Evolutionary conservation across 2,113 vertebrate species (phyloP).

Genomic region (Xyliphius kryptos): DNA sequence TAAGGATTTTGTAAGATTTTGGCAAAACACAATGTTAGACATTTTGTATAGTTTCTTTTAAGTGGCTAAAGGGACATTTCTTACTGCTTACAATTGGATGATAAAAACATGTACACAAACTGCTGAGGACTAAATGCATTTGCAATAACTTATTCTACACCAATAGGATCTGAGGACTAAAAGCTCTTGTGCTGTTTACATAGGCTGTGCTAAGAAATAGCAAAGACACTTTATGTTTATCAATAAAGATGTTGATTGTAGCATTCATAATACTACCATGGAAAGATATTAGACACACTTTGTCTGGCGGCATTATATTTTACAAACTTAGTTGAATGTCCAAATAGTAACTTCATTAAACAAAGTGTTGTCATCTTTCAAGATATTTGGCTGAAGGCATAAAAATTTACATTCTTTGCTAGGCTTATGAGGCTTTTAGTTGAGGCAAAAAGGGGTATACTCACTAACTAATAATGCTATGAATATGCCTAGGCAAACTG

Average conservation of each 20-base stretch:
- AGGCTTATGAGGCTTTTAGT: too few relatives aligned
- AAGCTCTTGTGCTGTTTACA: neutral
- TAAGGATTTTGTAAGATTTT: conserved; percentile 23
- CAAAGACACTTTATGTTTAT: neutral
- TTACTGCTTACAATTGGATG: conserved; percentile 31
- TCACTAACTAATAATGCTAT: too few relatives aligned
- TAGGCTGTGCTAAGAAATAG: neutral
- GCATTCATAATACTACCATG: too few relatives aligned
- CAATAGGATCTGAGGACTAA: conserved; percentile 14
- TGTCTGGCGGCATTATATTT: too few relatives aligned
- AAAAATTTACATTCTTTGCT: too few relatives aligned
- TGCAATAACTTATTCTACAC: neutral
- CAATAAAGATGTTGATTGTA: neutral
- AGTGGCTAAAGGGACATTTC: conserved; percentile 1
- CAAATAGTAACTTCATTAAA: too few relatives aligned
- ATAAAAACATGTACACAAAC: conserved; percentile 18
- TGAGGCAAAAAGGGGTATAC: too few relatives aligned
- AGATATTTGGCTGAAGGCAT: too few relatives aligned
- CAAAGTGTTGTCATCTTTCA: too few relatives aligned
- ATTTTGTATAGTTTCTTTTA: conserved; percentile 23
- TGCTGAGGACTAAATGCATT: conserved; percentile 4
- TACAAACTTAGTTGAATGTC: too few relatives aligned
- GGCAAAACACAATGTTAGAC: neutral
- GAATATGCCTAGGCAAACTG: too few relatives aligned
- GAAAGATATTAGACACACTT: too few relatives aligned